Evolutionary conservation across 2,888 invertebrate genomes (phyloP).

Genomic region (Acleris literana): DNA sequence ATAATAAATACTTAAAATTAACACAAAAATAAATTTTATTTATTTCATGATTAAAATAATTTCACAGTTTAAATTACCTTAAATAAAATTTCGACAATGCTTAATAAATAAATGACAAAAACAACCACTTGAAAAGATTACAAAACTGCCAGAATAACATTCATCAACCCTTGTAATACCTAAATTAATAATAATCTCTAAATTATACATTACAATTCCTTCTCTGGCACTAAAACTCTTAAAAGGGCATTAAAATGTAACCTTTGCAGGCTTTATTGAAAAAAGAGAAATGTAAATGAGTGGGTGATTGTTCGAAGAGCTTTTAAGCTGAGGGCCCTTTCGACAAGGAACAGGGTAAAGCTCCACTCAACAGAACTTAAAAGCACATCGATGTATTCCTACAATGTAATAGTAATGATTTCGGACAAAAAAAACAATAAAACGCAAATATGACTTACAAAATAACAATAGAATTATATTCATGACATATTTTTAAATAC

Average conservation of each 20-base stretch:
- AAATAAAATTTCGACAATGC: too few relatives aligned
- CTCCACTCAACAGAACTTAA: slow-evolving; percentile 19
- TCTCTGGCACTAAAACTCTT: background rate
- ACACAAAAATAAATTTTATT: background rate
- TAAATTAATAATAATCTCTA: too few relatives aligned
- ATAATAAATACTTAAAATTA: background rate
- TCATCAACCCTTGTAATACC: too few relatives aligned
- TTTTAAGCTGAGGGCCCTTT: slow-evolving; percentile 27
- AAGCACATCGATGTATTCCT: background rate
- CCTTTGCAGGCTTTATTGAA: slow-evolving; percentile 13
- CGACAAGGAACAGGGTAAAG: slow-evolving; percentile 17
- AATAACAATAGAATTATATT: background rate
- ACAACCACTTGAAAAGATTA: background rate
- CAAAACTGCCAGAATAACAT: background rate
- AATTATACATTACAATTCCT: background rate
- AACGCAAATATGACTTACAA: too few relatives aligned
- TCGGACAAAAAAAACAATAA: too few relatives aligned
- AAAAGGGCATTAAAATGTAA: background rate
- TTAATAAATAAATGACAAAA: too few relatives aligned
- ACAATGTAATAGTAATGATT: too few relatives aligned
- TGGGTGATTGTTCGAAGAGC: slow-evolving; percentile 28
- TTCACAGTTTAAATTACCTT: too few relatives aligned
- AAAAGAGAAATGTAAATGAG: slow-evolving; percentile 30
- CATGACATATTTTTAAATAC: background rate
- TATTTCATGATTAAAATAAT: background rate